Base-by-base conservation (phyloP, 2,797 vertebrate genomes). In the Distichodus sexfasciatus region DNA sequence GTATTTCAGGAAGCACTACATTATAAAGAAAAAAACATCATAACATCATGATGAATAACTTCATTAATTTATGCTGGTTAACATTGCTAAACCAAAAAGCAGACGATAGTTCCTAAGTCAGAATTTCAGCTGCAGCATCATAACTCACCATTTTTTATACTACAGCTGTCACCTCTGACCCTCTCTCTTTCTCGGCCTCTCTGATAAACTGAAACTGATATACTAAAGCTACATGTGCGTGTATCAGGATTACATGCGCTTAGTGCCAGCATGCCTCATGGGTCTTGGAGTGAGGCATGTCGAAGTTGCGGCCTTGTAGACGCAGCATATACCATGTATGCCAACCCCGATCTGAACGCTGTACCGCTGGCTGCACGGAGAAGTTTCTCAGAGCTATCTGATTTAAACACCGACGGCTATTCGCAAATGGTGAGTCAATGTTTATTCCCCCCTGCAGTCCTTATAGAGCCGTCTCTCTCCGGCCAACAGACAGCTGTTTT, bases 211-310 rank as follows among this genome's bases (percentile, higher is more conserved):
- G 55, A 54, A 48, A 44, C 59, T 58, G 35, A 55, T 47, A 15
- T 28, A 33, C 14, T 43, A 10, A 11, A 44, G 35, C 41, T 51
- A 1, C 1, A 9, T 26, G 55, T n/a, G 28, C 54, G 31, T 35
- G 43, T 62, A 58, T 66, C 43, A 46, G 48, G 9, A 23, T 55
- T 48, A 53, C 64, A 53, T 35, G 40, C 8, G 62, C 23, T 21
- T 17, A 43, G 23, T 46, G 69, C 75, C 47, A 61, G 47, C 65
- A 60, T 62, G 59, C 69, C 17, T 51, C 24, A 21, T 26, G 28
- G 10, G 40, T n/a, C 66, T 43, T 26, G 50, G 23, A 7, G 26
- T 19, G 36, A 59, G 21, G 23, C 47, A 28, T 14, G 14, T 1
- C 31, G 24, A 2, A 6, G 31, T 59, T 68, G 58, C 12, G 33